Evolutionary conservation across 2,113 vertebrate genomes (phyloP), one percentile per base, ranked within the genome.

Genomic region (Callopanchax toddi): DNA sequence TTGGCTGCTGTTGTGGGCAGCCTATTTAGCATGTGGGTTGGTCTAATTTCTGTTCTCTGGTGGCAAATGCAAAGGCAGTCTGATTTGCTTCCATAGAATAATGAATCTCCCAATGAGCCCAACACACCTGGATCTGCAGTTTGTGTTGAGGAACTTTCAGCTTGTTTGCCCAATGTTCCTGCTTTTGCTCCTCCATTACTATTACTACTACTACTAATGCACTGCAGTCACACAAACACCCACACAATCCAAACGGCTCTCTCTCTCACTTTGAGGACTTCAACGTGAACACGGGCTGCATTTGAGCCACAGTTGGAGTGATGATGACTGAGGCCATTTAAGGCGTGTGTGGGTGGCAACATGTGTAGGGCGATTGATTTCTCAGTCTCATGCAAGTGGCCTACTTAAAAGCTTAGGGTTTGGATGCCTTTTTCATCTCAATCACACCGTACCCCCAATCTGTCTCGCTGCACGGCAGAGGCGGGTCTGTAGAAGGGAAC

Each of bases 21-120:
- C 71, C 83, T 83, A 58, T 87, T 89, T 78, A 84, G 79, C 83
- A 78, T 60, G 79, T 86, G 75, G 79, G 81, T 69, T 34, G 68
- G 76, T 81, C 78, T 87, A 78, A 83, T 87, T 87, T 77, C 55
- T 83, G 45, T 59, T 74, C 78, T 76, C 75, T 70, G 75, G 78
- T 83, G 68, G 71, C 79, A 43, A 78, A 73, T 65, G 64, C 56
- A 57, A 43, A 43, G 67, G 62, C 45, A 46, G 57, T 79, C 69
- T 78, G 76, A 67, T 65, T 78, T 62, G 61, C 68, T 74, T 84
- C 55, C 17, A 58, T 26, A 25, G 40, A 44, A 61, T 69, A 74
- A 75, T 61, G 44, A 79, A 55, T 64, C 25, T 64, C 70, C 69
- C 43, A 16, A 39, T 46, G 61, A 75, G 58, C 16, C 18, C 6